phyloP scores from a whole-genome alignment of 1,140 invertebrate species.

The Saccostrea echinata region DNA sequence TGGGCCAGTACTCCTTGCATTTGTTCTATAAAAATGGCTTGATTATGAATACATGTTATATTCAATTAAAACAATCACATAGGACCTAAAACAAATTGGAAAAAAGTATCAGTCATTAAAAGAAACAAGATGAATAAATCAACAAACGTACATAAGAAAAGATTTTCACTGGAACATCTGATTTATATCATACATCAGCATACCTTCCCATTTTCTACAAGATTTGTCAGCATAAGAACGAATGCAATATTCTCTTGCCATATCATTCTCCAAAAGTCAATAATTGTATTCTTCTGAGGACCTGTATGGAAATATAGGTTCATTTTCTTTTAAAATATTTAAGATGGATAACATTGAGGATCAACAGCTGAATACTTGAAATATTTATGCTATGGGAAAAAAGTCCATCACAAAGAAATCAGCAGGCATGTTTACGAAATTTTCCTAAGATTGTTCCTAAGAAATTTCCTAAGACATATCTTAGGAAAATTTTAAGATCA shows the following conservation, averaged over 20 bases:
- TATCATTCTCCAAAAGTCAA: slow-evolving; percentile 44
- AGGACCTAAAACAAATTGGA: background rate
- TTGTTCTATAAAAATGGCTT: background rate
- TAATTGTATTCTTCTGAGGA: background rate
- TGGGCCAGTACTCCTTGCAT: background rate
- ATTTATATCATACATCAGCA: background rate
- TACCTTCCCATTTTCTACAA: slow-evolving; percentile 41
- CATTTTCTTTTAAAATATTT: no score
- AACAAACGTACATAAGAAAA: background rate
- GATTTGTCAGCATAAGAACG: slow-evolving; percentile 41
- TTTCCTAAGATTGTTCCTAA: no score
- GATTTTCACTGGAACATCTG: no score
- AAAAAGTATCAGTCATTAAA: background rate
- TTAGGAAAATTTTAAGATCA: no score
- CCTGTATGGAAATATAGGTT: background rate
- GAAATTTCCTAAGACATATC: no score
- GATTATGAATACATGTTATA: no score
- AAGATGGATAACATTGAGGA: background rate
- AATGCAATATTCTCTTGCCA: slow-evolving; percentile 21
- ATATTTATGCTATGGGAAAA: no score
- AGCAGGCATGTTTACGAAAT: no score
- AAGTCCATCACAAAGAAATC: no score
- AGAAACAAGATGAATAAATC: background rate
- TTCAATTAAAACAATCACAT: background rate
- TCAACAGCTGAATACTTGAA: background rate